Base-by-base conservation (phyloP, 2,888 invertebrate species). In the Nemoura dubitans region DNA sequence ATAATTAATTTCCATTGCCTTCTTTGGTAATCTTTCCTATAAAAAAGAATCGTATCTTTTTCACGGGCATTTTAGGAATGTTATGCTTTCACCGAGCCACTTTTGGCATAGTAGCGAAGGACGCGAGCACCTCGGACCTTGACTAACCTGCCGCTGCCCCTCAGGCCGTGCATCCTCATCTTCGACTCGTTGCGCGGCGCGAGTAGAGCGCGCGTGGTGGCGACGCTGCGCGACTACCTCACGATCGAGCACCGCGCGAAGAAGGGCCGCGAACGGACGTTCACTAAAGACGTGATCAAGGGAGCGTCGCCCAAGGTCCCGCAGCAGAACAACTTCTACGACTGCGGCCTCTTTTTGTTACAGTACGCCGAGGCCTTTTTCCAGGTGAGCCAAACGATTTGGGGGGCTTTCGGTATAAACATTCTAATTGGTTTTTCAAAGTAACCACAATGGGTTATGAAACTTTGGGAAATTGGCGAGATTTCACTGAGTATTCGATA, bases 291-390 rank as follows among this genome's bases (percentile, higher is more conserved):
- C 89, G 96, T 95, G 81, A 96, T 98, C 89, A 96, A 96, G 90
- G 98, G 98, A 5, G 95, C 95, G 89, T 95, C 95, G 90, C 97
- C 97, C 0, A 97, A 96, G 92, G 97, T 98, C 88, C 99, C 99
- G n/a, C 98, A 99, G 91, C 99, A 99, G 92, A 97, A 96, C 89
- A 99, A 99, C 93, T 98, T 96, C 91, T 97, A 97, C 77, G 99
- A 99, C 91, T 99, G 99, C 92, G 99, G 99, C 0, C 93, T 99
- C 21, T 99, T 97, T 92, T 93, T 99, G 87, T 92, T 99, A 86
- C 98, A 99, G 91, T 99, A 98, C 93, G 98, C 98, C 5, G 99
- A 99, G 92, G 96, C 96, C 88, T 99, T 99, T 92, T 98, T 98
- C 91, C 94, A 95, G 93, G 97, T 96, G 91, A 90, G 76, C 0